phyloP scores from a whole-genome alignment of 2,113 vertebrate species.

The Oncorhynchus clarkii region DNA sequence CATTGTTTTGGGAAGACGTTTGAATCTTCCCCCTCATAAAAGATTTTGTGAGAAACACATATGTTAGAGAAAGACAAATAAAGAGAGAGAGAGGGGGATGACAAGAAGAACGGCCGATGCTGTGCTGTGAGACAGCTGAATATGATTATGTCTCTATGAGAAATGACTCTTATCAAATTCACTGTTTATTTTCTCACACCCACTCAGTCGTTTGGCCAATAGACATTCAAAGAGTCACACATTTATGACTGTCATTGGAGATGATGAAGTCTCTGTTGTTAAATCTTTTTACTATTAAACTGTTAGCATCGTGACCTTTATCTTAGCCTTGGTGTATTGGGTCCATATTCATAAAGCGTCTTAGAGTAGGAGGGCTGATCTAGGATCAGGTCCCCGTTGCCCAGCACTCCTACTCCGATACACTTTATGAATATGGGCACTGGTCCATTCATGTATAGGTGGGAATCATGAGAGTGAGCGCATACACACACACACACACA shows the following conservation, averaged over 20 bases:
- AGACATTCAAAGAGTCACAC: not conserved
- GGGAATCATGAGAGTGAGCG: too few species aligned
- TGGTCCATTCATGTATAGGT: too few species aligned
- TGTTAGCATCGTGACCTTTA: not conserved
- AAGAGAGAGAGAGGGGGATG: not conserved
- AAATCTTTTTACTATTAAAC: not conserved
- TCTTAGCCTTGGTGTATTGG: not conserved
- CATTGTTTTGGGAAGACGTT: slow-evolving; percentile 2
- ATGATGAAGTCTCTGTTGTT: not conserved
- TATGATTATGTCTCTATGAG: slow-evolving; percentile 8
- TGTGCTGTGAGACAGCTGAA: slow-evolving; percentile 21
- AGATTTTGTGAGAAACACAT: not conserved
- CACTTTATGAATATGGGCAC: too few species aligned
- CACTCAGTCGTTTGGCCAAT: not conserved
- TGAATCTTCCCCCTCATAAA: not conserved
- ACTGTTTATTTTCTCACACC: not conserved
- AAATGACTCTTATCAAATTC: not conserved
- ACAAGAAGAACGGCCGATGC: not conserved
- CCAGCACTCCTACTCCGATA: too few species aligned
- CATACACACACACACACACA: too few species aligned
- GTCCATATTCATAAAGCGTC: too few species aligned
- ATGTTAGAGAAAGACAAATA: not conserved
- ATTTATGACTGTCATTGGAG: not conserved
- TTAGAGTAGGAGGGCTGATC: too few species aligned
- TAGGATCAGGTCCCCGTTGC: too few species aligned